Evolutionary conservation across 92 coral and sea anemone species (phyloP).

Genomic region (Palythoa heliodiscus): DNA sequence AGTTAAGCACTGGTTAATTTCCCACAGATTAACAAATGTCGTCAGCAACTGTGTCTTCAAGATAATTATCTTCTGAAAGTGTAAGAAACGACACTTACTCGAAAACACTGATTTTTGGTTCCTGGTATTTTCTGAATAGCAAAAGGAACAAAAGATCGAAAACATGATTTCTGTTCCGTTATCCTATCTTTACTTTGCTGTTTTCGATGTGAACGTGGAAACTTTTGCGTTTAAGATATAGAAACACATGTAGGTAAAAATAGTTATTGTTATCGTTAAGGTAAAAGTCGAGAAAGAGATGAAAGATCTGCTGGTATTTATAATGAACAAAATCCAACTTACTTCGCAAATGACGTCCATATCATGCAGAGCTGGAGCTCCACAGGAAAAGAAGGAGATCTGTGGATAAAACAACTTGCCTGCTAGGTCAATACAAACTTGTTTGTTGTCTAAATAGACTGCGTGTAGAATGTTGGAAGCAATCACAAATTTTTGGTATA

Average conservation of each 20-base stretch:
- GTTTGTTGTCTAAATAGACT: background rate
- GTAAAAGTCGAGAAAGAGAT: background rate
- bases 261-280: background rate
- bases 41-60: no score
- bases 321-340: background rate
- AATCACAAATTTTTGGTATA: background rate
- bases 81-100: background rate
- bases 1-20: background rate
- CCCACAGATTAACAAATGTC: background rate
- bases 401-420: constrained; percentile 17
- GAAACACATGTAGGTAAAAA: no score
- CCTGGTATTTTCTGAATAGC: no score
- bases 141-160: no score
- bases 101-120: no score
- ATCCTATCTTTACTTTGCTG: no score
- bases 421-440: background rate
- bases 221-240: no score
- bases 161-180: no score
- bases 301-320: background rate
- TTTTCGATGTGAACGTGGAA: no score
- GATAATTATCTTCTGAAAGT: background rate
- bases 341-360: constrained; percentile 95
- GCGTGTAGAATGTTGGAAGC: background rate
- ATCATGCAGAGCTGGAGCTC: constrained; percentile 88
- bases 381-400: constrained; percentile 93